phyloP scores from a whole-genome alignment of 1,140 invertebrate species.

The Pollicipes pollicipes region DNA sequence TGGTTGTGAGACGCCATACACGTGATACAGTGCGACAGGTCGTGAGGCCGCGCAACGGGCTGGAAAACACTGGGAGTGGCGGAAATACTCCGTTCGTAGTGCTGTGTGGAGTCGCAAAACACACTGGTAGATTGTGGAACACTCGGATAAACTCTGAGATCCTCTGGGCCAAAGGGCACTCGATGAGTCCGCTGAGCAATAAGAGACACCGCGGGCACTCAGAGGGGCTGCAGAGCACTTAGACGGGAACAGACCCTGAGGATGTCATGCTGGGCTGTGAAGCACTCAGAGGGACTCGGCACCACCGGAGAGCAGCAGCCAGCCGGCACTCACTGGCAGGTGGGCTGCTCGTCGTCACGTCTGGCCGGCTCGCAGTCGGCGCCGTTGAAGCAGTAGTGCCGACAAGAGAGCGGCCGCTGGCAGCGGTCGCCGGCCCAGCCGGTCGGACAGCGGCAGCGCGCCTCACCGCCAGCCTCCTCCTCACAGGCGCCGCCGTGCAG shows the following conservation, averaged over 20 bases:
- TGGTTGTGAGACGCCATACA: too few species aligned
- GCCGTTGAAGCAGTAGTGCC: conserved; percentile 36
- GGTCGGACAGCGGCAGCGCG: conserved; percentile 27
- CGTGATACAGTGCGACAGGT: too few species aligned
- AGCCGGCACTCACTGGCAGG: conserved; percentile 28
- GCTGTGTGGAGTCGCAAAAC: conserved; percentile 11
- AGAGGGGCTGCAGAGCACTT: too few species aligned
- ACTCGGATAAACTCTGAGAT: neutral
- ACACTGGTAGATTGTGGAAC: conserved; percentile 8
- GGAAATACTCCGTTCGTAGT: neutral
- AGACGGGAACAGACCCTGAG: too few species aligned
- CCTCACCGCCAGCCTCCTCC: conserved; percentile 5
- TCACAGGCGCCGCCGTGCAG: conserved; percentile 25
- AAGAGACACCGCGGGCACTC: neutral
- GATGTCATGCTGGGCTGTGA: neutral
- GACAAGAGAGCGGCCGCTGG: conserved; percentile 30
- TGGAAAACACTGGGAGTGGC: too few species aligned
- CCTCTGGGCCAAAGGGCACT: neutral
- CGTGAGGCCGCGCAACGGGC: too few species aligned
- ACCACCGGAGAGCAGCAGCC: too few species aligned
- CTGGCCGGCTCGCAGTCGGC: conserved; percentile 33
- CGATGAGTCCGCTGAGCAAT: conserved; percentile 6
- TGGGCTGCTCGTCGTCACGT: conserved; percentile 19
- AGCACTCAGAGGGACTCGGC: neutral
- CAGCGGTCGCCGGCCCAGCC: conserved; percentile 19